Evolutionary conservation across 2,797 vertebrate genomes (phyloP).

Genomic region (Malurus splendens): DNA sequence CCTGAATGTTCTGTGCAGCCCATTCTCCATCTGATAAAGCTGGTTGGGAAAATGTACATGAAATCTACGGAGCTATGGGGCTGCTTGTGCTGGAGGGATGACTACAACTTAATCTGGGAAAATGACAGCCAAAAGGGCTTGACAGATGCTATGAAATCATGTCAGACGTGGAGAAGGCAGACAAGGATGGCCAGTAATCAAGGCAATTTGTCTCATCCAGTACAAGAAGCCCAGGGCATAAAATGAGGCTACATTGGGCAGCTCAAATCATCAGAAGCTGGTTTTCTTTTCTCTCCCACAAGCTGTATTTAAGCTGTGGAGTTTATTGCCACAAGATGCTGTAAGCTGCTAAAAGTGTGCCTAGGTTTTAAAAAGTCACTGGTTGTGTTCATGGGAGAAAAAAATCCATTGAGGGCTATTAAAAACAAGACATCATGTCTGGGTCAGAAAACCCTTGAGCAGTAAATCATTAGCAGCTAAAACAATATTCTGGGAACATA

Average conservation of each 20-base stretch:
- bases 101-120: neutral
- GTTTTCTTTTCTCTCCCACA: neutral
- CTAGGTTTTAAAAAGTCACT: neutral
- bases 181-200: neutral
- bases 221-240: neutral
- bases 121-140: neutral
- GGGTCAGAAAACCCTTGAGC: neutral
- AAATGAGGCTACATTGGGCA: neutral
- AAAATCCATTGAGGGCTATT: neutral
- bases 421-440: constrained; percentile 3
- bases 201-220: neutral
- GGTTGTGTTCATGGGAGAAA: neutral
- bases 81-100: neutral
- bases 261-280: neutral
- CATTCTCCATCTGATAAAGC: neutral
- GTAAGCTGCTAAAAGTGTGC: neutral
- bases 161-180: neutral
- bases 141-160: fast-evolving
- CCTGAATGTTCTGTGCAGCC: neutral
- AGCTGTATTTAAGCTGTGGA: neutral
- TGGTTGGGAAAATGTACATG: neutral
- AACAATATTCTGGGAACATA: neutral
- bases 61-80: neutral
- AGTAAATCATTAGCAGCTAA: neutral
- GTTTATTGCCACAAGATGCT: neutral